Percentiles rank a stretch among this genome's conserved stretches.
Evolutionary conservation across 1,140 invertebrate species (phyloP).

Genomic region (Halesus radiatus): DNA sequence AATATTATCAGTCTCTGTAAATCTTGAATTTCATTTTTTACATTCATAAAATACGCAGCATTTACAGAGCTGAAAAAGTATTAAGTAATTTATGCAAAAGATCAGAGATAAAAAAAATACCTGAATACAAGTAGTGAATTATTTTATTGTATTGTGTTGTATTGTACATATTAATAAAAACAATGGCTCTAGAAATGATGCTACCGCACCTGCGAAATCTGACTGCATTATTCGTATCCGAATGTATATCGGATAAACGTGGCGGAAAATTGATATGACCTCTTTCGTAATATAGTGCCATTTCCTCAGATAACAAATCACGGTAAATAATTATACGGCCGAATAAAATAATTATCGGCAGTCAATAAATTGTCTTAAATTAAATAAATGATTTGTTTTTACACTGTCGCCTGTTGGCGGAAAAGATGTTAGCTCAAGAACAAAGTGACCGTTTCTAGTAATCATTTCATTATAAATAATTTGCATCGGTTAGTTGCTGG

Average conservation of each 20-base stretch:
- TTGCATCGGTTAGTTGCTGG: too few relatives aligned
- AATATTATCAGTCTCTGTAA: slow-evolving; percentile 23
- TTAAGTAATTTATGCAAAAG: slow-evolving; percentile 39
- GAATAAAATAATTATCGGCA: too few relatives aligned
- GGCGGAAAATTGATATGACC: slow-evolving; percentile 55
- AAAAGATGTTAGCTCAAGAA: too few relatives aligned
- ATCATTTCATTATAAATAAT: too few relatives aligned
- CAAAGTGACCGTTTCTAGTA: too few relatives aligned
- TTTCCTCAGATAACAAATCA: slow-evolving; percentile 8
- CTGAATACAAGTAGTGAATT: slow-evolving; percentile 35
- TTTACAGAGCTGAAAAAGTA: slow-evolving; percentile 25
- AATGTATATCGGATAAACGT: slow-evolving; percentile 49
- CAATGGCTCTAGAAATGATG: slow-evolving; percentile 39
- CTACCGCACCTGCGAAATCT: slow-evolving; percentile 28
- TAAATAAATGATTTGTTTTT: too few relatives aligned
- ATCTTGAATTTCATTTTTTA: slow-evolving; percentile 34
- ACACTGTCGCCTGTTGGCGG: too few relatives aligned
- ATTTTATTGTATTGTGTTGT: slow-evolving; percentile 48
- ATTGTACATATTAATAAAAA: slow-evolving; percentile 43
- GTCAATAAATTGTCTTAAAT: too few relatives aligned
- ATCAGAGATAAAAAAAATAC: slow-evolving; percentile 23
- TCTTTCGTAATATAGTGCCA: slow-evolving; percentile 40
- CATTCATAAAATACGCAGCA: slow-evolving; percentile 24
- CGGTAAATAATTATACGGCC: background rate
- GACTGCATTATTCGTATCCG: slow-evolving; percentile 10